A percentile compares a stretch with the other conserved stretches of the same genome.
Conservation (phyloP, 2,888 invertebrate genomes). For the Tiliacea citrago region DNA sequence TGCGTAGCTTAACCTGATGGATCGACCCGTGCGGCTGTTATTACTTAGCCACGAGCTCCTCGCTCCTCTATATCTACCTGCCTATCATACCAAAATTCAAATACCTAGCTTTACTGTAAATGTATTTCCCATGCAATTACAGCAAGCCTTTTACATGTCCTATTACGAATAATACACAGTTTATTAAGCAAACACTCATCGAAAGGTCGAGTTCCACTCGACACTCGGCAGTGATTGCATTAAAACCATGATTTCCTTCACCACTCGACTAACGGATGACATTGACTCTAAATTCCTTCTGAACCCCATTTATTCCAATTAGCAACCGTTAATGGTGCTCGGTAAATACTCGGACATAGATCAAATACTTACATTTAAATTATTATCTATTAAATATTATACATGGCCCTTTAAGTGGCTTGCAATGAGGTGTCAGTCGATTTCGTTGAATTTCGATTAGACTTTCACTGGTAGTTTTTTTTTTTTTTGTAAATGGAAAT, state of each 20-base stretch:
- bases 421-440: slow-evolving; percentile 1
- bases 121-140: slow-evolving; percentile 14
- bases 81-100: neutral
- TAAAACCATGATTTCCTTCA: slow-evolving; percentile 49
- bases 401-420: slow-evolving; percentile 16
- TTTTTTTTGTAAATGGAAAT: neutral
- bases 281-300: slow-evolving; percentile 59
- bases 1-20: too few relatives aligned
- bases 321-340: slow-evolving; percentile 45
- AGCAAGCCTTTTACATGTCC: slow-evolving; percentile 19
- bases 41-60: too few relatives aligned
- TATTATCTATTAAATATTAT: slow-evolving; percentile 47
- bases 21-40: too few relatives aligned
- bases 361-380: slow-evolving; percentile 61
- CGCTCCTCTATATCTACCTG: too few relatives aligned
- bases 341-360: slow-evolving; percentile 54
- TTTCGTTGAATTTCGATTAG: slow-evolving; percentile 10
- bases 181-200: slow-evolving; percentile 43
- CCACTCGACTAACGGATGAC: slow-evolving; percentile 58
- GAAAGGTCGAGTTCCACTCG: slow-evolving; percentile 41
- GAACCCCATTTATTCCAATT: slow-evolving; percentile 65
- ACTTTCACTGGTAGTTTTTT: neutral
- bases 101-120: slow-evolving; percentile 2
- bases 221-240: slow-evolving; percentile 40
- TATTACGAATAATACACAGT: slow-evolving; percentile 42